These are phyloP conservation scores for Octodon degus DNA, from an alignment of 2,113 vertebrate species.

Conservation along the genomic window DNA sequence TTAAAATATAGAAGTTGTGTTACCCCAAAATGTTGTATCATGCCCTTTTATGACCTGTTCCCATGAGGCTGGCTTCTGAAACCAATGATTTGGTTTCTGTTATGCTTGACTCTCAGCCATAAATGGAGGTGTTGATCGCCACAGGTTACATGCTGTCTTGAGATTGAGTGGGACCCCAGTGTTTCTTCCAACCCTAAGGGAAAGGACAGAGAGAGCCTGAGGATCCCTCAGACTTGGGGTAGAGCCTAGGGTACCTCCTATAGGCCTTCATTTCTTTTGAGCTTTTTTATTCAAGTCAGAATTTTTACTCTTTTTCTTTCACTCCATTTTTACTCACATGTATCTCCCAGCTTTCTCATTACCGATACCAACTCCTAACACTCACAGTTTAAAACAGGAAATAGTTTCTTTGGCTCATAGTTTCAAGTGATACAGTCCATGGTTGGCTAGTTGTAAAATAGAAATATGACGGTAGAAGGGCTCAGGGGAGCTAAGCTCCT, in stretches of 20 bases:
- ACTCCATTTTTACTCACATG: not conserved
- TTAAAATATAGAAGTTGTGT: not conserved
- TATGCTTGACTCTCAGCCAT: not conserved
- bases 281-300: conserved; percentile 21
- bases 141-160: not conserved
- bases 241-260: not conserved
- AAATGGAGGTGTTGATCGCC: not conserved
- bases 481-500: not conserved
- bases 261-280: not conserved
- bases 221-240: accelerated
- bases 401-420: not conserved
- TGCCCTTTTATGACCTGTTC: not conserved
- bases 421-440: not conserved
- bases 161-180: not conserved
- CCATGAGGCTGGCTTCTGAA: not conserved
- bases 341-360: not conserved
- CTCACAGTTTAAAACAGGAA: not conserved
- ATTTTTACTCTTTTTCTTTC: not conserved
- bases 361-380: not conserved
- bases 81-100: not conserved
- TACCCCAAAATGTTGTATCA: not conserved
- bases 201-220: not conserved
- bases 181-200: not conserved
- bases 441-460: not conserved
- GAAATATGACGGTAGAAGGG: not conserved